Evolutionary conservation across 2,113 vertebrate species (phyloP).

Genomic region (Numenius arquata): DNA sequence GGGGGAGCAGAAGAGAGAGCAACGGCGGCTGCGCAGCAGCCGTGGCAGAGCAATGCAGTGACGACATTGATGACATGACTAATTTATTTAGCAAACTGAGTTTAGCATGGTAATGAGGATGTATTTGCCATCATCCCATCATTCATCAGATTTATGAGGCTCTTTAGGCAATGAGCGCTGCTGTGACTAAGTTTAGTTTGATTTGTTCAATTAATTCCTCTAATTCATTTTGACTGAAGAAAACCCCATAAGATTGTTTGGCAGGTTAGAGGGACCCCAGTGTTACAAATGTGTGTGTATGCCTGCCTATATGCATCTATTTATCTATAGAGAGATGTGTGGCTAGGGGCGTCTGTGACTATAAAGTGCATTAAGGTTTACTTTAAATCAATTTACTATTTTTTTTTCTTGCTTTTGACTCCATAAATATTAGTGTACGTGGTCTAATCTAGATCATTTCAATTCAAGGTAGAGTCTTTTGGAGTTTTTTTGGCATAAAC

Average conservation of each 20-base stretch:
- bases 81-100: slow-evolving; percentile 67
- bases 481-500: background rate
- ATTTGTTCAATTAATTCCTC: slow-evolving; percentile 60
- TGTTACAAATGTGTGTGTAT: background rate
- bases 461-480: background rate
- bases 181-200: slow-evolving; percentile 61
- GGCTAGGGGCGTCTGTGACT: background rate
- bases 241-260: background rate
- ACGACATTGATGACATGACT: slow-evolving; percentile 30
- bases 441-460: background rate
- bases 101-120: slow-evolving; percentile 71
- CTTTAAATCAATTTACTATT: background rate
- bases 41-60: slow-evolving; percentile 48
- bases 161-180: slow-evolving; percentile 44
- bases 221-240: slow-evolving; percentile 46
- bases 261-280: background rate
- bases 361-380: background rate
- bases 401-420: slow-evolving; percentile 9
- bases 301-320: background rate
- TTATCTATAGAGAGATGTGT: background rate
- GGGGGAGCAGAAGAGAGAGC: background rate
- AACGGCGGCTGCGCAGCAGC: background rate
- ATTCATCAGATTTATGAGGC: slow-evolving; percentile 58
- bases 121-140: slow-evolving; percentile 64
- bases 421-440: background rate